Evolutionary conservation across 2,888 invertebrate species (phyloP), one percentile per base, ranked within the genome.

Genomic region (Hoplodrina blanda): DNA sequence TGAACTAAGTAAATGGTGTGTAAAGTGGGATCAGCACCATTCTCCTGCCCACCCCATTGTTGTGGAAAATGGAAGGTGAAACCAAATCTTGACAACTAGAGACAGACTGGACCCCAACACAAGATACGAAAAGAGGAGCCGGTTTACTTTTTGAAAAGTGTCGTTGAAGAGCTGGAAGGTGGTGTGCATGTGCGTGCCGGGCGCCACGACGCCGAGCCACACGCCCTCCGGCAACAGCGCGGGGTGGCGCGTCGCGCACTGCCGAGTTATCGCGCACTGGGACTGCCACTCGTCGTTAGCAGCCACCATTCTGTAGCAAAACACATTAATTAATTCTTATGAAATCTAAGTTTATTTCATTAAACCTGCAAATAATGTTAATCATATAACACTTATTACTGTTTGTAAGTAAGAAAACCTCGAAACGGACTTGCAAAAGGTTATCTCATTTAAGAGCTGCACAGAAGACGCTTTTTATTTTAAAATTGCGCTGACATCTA

Each of bases 161-260:
- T 92, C 88, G 74, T 94, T 94, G 66, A 7, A n/a, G 6, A 94
- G 50, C 0, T 74, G 44, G 2, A 94, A 74, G 0, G 55, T 11
- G 8, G 89, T 69, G 37, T 54, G 30, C 62, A 92, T 66, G 25
- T 10, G 76, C 1, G 83, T 76, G 3, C 82, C 87, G 8, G 93
- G 93, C 11, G 90, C 83, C n/a, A 89, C 87, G 30, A 90, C 80
- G 11, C 91, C 93, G 17, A 92, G 89, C 91, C 91, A 91, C 11
- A 57, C 50, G 50, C 73, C 70, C 53, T 83, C 83, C 3, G 93
- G 91, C 19, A 59, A 68, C 78, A 92, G 80, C 15, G 78, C 68
- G 4, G 90, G 90, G 71, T 89, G 86, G 0, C 92, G 89, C 66
- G 87, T 75, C 0, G 65, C 80, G 73, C 90, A 85, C 49, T 81